Base-by-base conservation (phyloP, 2,113 vertebrate species). In the Centropristis striata region DNA sequence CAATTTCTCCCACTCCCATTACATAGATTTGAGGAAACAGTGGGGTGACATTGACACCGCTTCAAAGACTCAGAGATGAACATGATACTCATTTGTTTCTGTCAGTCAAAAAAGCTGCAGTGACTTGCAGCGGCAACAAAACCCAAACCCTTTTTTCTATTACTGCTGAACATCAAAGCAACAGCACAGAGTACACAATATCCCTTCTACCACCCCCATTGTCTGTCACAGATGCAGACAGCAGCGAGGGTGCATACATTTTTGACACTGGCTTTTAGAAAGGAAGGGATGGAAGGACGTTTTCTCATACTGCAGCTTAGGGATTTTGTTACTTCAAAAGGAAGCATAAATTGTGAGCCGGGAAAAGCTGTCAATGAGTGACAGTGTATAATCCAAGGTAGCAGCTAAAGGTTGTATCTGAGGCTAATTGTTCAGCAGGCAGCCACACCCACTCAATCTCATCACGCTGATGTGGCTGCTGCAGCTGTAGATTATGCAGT, bases 1-100 rank as follows among this genome's bases (percentile, higher is more conserved):
- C 82, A 71, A 42, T 68, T 68, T 79, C 65, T 55, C 50, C 25
- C 46, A 23, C 75, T 71, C 51, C 64, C 49, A 46, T 77, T 66
- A 75, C 70, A 75, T 16, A 71, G 80, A 75, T 82, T 55, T 77
- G 54, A 81, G 78, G 78, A 69, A 84, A 71, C 67, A 59, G 57
- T 47, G 51, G 4, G 85, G 77, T 63, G 80, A 82, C 86, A 84
- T 7, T 65, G 73, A 83, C 78, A 46, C 39, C 11, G 58, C 75
- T 67, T 89, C 63, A 75, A 83, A 86, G 70, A 59, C 71, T 82
- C 36, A 3, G 20, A 89, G 83, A 91, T 85, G 84, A 91, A 93
- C 91, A 92, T 54, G 83, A 72, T 89, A 87, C 87, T 93, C 87
- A 91, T 94, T 94, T 93, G 93, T 91, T 92, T 86, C 83, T 83